These are phyloP conservation scores for Brachionichthys hirsutus DNA, from an alignment of 2,113 vertebrate genomes.

Conservation along the genomic window DNA sequence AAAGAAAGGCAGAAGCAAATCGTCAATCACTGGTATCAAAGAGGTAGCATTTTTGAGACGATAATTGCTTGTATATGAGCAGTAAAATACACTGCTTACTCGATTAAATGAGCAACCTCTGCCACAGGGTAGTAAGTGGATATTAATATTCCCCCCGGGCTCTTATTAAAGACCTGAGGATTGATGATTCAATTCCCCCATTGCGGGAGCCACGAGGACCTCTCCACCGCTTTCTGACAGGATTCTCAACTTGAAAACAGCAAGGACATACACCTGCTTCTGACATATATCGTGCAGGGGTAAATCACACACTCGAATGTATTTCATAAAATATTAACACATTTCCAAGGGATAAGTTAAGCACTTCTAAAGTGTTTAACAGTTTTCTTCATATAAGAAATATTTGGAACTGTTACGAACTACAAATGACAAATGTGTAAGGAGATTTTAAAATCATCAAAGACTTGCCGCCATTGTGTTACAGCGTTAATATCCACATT, in stretches of 20 bases:
- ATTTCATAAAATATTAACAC: too few species aligned
- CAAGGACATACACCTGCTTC: constrained; percentile 12
- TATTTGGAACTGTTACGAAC: too few species aligned
- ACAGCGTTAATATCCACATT: too few species aligned
- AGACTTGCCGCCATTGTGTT: too few species aligned
- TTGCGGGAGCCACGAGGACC: constrained; percentile 66
- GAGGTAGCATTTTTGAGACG: constrained; percentile 26
- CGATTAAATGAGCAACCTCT: constrained; percentile 64
- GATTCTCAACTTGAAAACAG: constrained; percentile 23
- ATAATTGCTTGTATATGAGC: constrained; percentile 28
- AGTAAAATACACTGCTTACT: constrained; percentile 26
- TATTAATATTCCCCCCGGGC: constrained; percentile 76
- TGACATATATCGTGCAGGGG: too few species aligned
- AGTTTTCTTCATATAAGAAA: too few species aligned
- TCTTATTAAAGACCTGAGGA: constrained; percentile 70
- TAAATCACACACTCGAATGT: too few species aligned
- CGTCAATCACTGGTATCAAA: constrained; percentile 37
- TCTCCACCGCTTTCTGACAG: constrained; percentile 31
- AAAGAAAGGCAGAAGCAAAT: constrained; percentile 22
- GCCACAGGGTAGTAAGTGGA: constrained; percentile 65
- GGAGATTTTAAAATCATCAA: too few species aligned
- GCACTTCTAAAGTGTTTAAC: too few species aligned
- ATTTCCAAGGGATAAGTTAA: too few species aligned
- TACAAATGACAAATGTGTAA: too few species aligned
- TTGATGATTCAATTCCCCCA: constrained; percentile 75